Evolutionary conservation across 2,113 vertebrate genomes (phyloP).

Genomic region (Halcyon malimbica): DNA sequence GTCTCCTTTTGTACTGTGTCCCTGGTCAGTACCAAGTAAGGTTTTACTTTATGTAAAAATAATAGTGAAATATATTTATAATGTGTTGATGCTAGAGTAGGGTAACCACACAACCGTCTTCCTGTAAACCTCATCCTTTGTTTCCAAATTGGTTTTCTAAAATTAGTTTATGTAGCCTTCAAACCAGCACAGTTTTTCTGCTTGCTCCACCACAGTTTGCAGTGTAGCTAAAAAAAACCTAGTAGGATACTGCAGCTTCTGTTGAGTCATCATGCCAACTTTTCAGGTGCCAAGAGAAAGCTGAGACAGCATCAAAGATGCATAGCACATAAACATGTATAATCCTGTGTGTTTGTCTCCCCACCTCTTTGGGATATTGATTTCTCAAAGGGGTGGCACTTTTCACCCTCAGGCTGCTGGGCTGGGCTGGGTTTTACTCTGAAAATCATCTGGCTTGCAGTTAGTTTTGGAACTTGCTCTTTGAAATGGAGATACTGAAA

Average conservation of each 20-base stretch:
- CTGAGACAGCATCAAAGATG: background rate
- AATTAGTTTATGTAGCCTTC: background rate
- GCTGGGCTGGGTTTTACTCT: background rate
- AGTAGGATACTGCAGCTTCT: background rate
- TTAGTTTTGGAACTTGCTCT: background rate
- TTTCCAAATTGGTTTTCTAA: constrained; percentile 5
- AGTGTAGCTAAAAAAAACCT: background rate
- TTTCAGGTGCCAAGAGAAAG: background rate
- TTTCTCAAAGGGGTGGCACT: background rate
- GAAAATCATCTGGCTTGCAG: background rate
- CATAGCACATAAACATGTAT: background rate
- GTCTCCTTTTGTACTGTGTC: background rate
- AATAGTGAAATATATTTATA: background rate
- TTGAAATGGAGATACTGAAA: constrained; percentile 12
- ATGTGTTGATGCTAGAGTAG: background rate
- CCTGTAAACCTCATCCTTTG: background rate
- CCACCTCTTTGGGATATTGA: background rate
- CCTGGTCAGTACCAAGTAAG: background rate
- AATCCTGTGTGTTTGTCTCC: background rate
- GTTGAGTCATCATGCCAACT: background rate
- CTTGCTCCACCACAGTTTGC: constrained; percentile 3
- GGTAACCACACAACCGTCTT: background rate
- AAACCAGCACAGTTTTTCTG: background rate
- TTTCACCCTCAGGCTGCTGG: background rate
- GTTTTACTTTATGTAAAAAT: background rate